Percentiles rank a stretch among this genome's conserved stretches.
Evolutionary conservation across 2,888 invertebrate species (phyloP).

Genomic region (Spisula subtruncata): DNA sequence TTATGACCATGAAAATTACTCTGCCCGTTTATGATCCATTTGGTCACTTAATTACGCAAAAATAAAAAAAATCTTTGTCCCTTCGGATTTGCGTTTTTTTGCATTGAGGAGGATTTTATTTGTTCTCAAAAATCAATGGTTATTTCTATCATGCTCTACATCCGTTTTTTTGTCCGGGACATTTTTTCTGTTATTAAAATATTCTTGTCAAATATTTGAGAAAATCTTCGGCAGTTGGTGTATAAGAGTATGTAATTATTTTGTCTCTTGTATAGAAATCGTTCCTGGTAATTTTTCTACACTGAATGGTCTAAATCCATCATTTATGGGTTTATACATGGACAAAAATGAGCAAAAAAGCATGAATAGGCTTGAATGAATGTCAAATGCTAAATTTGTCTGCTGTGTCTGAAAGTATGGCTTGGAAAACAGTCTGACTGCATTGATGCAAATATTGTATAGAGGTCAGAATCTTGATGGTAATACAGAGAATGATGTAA

Average conservation of each 20-base stretch:
- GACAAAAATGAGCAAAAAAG: slow-evolving; percentile 7
- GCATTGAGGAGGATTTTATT: background rate
- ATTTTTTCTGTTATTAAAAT: slow-evolving; percentile 31
- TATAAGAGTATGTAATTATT: slow-evolving; percentile 24
- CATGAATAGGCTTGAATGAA: slow-evolving; percentile 29
- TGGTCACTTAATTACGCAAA: slow-evolving; percentile 38
- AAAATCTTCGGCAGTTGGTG: slow-evolving; percentile 5
- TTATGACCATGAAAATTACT: slow-evolving; percentile 24
- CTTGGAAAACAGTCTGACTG: slow-evolving; percentile 12
- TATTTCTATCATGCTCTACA: background rate
- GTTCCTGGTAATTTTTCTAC: slow-evolving; percentile 26
- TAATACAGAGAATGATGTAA: background rate
- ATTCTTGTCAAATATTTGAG: slow-evolving; percentile 31
- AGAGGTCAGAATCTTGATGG: slow-evolving; percentile 7
- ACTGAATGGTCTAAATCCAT: slow-evolving; percentile 20
- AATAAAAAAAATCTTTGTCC: background rate
- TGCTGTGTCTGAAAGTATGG: slow-evolving; percentile 17
- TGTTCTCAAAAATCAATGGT: slow-evolving; percentile 20
- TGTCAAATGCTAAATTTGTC: slow-evolving; percentile 31
- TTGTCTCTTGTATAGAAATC: slow-evolving; percentile 20
- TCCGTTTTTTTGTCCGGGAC: background rate
- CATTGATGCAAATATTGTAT: slow-evolving; percentile 24
- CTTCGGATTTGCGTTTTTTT: background rate
- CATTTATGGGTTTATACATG: slow-evolving; percentile 15
- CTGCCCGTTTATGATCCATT: slow-evolving; percentile 18